Evolutionary conservation across 2,113 vertebrate genomes (phyloP), one percentile per base, ranked within the genome.

Genomic region (Nettapus auritus): DNA sequence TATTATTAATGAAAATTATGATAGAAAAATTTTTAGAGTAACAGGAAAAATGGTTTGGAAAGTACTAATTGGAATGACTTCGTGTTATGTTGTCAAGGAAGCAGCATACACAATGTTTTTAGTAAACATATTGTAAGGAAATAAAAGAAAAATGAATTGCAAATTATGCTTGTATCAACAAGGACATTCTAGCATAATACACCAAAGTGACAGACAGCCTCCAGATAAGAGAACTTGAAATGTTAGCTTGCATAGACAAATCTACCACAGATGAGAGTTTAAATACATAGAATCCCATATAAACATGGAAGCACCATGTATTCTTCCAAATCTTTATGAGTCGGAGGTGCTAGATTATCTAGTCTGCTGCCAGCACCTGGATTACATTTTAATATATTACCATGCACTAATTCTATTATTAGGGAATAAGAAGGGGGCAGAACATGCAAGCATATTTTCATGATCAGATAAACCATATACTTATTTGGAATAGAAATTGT

Each of bases 401-500:
- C 76, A 82, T 62, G 70, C 57, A 79, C 92, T 79, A 71, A 64
- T 69, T 81, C 73, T 53, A 77, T 76, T 95, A 69, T 63, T n/a
- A 86, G 56, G 60, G 60, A 90, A 67, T 11, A 38, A 73, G 74
- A 63, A 52, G 29, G 19, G 42, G 68, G 34, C 8, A 59, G 82
- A 62, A 83, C 44, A 79, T 62, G 80, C 31, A 90, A 92, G 66
- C n/a, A 73, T 26, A 69, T 95, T 88, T 73, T 40, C 62, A 73
- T 15, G 40, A 29, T 48, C 66, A 8, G 40, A 89, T 42, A 73
- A 90, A 69, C 46, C 31, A 21, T 18, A 89, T 92, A 62, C 73
- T 90, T 50, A 63, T 93, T 88, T 89, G 83, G 83, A 90, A 82
- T 67, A 80, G n/a, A 44, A 85, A 90, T 87, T 87, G 78, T 67